A percentile compares a stretch with the other conserved stretches of the same genome.
These are phyloP conservation scores for Vanessa tameamea DNA, from an alignment of 1,140 invertebrate genomes.

Conservation along the genomic window DNA sequence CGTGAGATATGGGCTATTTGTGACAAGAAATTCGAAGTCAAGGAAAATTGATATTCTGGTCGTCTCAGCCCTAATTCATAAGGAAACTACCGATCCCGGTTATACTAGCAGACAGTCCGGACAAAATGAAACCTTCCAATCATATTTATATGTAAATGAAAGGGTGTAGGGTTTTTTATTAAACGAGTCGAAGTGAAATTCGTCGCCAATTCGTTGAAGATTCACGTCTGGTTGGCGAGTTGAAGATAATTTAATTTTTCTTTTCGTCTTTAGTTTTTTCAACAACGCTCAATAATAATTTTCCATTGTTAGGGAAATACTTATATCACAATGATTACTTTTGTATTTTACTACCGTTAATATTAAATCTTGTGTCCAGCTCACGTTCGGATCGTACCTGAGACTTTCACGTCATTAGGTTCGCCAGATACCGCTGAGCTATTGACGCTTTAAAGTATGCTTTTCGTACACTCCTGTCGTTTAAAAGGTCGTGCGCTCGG, in stretches of 20 bases:
- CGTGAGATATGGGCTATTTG: too few relatives aligned
- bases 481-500: slow-evolving; percentile 11
- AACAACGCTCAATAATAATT: too few relatives aligned
- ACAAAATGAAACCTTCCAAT: slow-evolving; percentile 40
- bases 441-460: too few relatives aligned
- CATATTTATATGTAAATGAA: slow-evolving; percentile 57
- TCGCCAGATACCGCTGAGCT: too few relatives aligned
- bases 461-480: background rate
- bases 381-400: too few relatives aligned
- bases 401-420: too few relatives aligned
- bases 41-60: background rate
- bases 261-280: too few relatives aligned
- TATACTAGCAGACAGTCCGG: slow-evolving; percentile 21
- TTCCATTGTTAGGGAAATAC: too few relatives aligned
- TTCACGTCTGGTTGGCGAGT: slow-evolving; percentile 34
- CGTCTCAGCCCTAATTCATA: slow-evolving; percentile 18
- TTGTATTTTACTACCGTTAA: too few relatives aligned
- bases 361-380: too few relatives aligned
- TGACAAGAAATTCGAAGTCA: background rate
- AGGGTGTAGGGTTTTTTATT: slow-evolving; percentile 47
- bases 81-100: slow-evolving; percentile 24
- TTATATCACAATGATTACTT: too few relatives aligned
- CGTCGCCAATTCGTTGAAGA: slow-evolving; percentile 39
- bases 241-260: slow-evolving; percentile 32
- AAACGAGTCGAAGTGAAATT: slow-evolving; percentile 36